Evolutionary conservation across 2,797 vertebrate genomes (phyloP), one percentile per base, ranked within the genome.

Genomic region (Poeciliopsis turneri): DNA sequence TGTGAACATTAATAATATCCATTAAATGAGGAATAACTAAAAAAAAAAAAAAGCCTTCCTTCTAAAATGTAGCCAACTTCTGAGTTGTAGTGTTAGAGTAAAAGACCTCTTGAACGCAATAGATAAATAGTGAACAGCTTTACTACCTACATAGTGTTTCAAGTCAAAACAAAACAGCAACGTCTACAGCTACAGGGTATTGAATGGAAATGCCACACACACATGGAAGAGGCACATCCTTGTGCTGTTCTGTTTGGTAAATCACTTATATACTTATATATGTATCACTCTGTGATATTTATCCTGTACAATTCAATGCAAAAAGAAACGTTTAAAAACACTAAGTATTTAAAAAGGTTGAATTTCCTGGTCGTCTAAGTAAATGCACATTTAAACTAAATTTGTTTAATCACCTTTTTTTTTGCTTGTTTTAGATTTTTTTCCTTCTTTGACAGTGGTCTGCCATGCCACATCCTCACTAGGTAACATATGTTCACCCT

Each of bases 11-110:
- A 68, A 66, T 80, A 15, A 77, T 78, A 81, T 90, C 39, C 72
- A 83, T 88, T 61, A 88, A 85, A 66, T 30, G 47, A 75, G 15
- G 79, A 71, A 84, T 74, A 28, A 83, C 43, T 84, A 70, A 81
- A 70, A n/a, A n/a, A 20, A 79, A 41, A 15, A 30, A 6, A 18
- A 18, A 51, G 15, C 18, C 25, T 53, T 28, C 70, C 75, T 72
- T 76, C 39, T 75, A 16, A 79, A 66, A 79, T n/a, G 20, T 74
- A 8, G 43, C 78, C 82, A 74, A 76, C 41, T 84, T 81, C 79
- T 78, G 61, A 69, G 74, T 59, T 23, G 1, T 1, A 66, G 20
- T 39, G 30, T 59, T 16, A 33, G 59, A 33, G 6, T 28, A 23
- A 36, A 39, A 11, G 9, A 39, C 6, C 36, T 10, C 23, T 20